These are phyloP conservation scores for Icerya purchasi DNA, from an alignment of 2,888 invertebrate genomes.

Conservation along the genomic window DNA sequence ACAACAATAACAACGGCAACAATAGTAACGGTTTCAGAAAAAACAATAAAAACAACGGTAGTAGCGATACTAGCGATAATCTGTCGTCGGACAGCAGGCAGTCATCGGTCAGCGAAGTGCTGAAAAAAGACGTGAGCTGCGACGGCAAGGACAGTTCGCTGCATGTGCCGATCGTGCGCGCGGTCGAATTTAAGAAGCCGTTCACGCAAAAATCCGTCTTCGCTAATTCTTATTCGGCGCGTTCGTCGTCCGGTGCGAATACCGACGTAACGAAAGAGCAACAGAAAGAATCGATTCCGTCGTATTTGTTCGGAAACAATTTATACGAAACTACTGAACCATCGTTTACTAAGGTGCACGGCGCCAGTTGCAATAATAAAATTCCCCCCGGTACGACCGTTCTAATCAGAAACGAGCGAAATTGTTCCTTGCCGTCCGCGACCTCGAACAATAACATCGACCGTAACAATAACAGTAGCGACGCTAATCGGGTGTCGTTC, in stretches of 20 bases:
- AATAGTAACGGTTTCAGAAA: not conserved
- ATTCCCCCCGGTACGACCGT: not conserved
- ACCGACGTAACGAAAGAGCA: constrained; percentile 4
- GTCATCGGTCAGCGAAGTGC: not conserved
- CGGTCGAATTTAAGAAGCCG: constrained; percentile 30
- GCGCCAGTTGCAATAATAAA: not conserved
- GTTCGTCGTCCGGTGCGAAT: not conserved
- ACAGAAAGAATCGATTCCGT: not conserved
- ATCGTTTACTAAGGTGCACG: not conserved
- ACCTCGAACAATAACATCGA: not conserved
- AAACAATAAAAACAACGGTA: not conserved
- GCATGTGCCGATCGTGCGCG: constrained; percentile 28
- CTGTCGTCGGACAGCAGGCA: not conserved
- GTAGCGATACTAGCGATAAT: not conserved
- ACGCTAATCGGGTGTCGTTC: not conserved
- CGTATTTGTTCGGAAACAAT: constrained; percentile 7
- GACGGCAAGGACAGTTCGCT: not conserved
- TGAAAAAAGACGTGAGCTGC: not conserved
- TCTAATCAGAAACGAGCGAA: no score
- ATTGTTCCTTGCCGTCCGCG: not conserved
- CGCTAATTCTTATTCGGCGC: not conserved
- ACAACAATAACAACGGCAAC: constrained; percentile 2
- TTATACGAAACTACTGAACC: not conserved
- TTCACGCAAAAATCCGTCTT: constrained; percentile 20
- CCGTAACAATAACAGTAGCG: not conserved